These are phyloP conservation scores for Erpetoichthys calabaricus DNA, from an alignment of 2,797 vertebrate genomes.

Conservation along the genomic window DNA sequence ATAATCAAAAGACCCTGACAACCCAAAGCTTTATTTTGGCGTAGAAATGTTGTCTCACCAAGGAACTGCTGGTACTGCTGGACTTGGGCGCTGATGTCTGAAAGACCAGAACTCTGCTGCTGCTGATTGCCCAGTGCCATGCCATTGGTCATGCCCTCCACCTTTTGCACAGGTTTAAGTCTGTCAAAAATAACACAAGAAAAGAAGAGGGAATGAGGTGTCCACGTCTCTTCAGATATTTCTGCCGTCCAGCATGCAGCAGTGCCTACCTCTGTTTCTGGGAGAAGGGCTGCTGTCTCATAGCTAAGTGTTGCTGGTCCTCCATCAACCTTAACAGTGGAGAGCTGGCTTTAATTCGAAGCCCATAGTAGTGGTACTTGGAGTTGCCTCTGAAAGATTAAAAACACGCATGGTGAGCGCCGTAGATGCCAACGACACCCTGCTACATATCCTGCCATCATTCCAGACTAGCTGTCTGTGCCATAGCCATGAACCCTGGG, in stretches of 20 bases:
- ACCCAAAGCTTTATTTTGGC: too few relatives aligned
- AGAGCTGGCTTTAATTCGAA: slow-evolving; percentile 79
- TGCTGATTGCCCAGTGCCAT: slow-evolving; percentile 54
- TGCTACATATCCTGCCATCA: background rate
- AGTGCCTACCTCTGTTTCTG: slow-evolving; percentile 70
- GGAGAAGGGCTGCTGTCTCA: slow-evolving; percentile 81
- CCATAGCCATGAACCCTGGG: background rate
- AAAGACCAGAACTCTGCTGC: slow-evolving; percentile 49
- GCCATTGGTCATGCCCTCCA: slow-evolving; percentile 72
- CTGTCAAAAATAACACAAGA: slow-evolving; percentile 27
- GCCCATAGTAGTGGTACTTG: slow-evolving; percentile 88
- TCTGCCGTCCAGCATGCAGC: too few relatives aligned
- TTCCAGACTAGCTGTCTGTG: background rate
- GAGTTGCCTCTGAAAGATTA: slow-evolving; percentile 68
- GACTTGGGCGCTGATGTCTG: slow-evolving; percentile 80
- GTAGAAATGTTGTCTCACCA: slow-evolving; percentile 45
- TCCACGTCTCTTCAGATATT: too few relatives aligned
- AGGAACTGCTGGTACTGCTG: slow-evolving; percentile 91
- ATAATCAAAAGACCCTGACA: too few relatives aligned
- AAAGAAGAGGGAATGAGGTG: too few relatives aligned
- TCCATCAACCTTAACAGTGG: slow-evolving; percentile 74
- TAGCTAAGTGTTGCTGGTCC: slow-evolving; percentile 82
- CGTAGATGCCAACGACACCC: background rate
- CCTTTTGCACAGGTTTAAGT: slow-evolving; percentile 74
- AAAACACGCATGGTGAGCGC: background rate